Percentiles rank a stretch among this genome's conserved stretches.
Conservation (phyloP, 53 echinoderm and acorn worm genomes). For the Crossaster papposus region DNA sequence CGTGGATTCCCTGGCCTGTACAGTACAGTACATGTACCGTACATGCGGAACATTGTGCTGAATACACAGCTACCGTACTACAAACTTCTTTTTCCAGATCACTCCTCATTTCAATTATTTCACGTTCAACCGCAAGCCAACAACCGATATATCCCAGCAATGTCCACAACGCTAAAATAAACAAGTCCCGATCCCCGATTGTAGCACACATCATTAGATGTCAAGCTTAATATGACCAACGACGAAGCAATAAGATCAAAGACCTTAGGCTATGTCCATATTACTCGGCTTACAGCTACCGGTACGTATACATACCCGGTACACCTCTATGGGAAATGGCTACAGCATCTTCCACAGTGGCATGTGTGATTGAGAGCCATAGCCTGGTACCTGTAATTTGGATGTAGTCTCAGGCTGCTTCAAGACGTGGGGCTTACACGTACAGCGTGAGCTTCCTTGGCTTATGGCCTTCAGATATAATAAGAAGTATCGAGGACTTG, state of each 20-base stretch:
- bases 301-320: no score
- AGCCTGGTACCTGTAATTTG: no score
- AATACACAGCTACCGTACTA: no score
- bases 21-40: no score
- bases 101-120: background rate
- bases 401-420: background rate
- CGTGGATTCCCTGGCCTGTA: no score
- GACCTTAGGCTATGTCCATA: background rate
- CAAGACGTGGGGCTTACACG: background rate
- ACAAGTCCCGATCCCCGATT: background rate
- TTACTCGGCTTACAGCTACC: no score
- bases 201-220: background rate
- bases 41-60: no score
- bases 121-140: background rate
- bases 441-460: background rate
- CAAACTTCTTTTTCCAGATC: background rate
- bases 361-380: no score
- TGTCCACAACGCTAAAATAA: background rate
- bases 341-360: no score
- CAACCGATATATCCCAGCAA: background rate
- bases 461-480: background rate
- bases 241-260: background rate
- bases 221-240: background rate
- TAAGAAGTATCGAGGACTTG: slow-evolving; percentile 21
- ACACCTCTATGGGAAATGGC: no score